These are phyloP conservation scores for Trichonephila clavata DNA, from an alignment of 1,140 invertebrate genomes.

Conservation along the genomic window DNA sequence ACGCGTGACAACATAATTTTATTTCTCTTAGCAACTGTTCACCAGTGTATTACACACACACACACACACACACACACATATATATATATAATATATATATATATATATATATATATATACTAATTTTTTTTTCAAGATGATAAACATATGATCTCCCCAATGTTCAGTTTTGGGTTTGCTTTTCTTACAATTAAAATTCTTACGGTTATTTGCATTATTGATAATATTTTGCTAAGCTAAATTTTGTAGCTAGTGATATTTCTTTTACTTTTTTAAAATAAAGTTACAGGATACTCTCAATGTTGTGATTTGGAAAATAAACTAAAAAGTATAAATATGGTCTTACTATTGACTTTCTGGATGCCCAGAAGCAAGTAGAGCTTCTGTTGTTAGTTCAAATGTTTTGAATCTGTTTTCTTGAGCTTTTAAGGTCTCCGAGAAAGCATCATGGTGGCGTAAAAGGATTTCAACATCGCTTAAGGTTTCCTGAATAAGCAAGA, in stretches of 20 bases:
- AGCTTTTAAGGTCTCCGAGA: conserved; percentile 37
- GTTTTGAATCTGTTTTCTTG: conserved; percentile 55
- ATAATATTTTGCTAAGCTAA: too few relatives aligned
- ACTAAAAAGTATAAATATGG: background rate
- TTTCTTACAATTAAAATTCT: background rate
- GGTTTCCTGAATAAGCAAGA: background rate
- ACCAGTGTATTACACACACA: too few relatives aligned
- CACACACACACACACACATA: too few relatives aligned
- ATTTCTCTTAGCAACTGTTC: too few relatives aligned
- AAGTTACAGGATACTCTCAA: background rate
- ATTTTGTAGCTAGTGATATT: background rate
- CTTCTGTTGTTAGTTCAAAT: conserved; percentile 21
- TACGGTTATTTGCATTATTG: too few relatives aligned
- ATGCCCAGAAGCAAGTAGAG: conserved; percentile 12
- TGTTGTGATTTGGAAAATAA: background rate
- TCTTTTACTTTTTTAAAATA: background rate
- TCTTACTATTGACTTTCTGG: conserved; percentile 59
- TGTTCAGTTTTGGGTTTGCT: background rate
- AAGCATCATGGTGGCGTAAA: conserved; percentile 53
- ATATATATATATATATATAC: too few relatives aligned
- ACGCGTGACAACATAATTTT: too few relatives aligned
- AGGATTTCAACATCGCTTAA: conserved; percentile 66
- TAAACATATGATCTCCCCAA: background rate
- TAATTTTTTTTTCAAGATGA: too few relatives aligned
- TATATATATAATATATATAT: too few relatives aligned